Base-by-base conservation (phyloP, 1,140 invertebrate species). In the Zaprionus taronus region DNA sequence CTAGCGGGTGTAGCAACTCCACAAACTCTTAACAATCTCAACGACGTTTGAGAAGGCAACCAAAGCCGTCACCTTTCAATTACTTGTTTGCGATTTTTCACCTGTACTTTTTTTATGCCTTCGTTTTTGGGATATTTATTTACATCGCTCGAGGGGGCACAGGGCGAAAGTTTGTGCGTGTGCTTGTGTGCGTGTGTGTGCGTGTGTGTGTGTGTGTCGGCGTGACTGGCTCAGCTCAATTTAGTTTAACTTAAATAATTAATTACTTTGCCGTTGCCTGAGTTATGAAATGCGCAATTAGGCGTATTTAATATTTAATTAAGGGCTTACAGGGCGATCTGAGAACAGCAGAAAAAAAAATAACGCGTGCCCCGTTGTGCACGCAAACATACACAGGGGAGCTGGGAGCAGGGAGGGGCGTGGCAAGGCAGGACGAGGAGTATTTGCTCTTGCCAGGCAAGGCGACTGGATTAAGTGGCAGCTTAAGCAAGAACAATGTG, bases 251-350 rank as follows among this genome's bases (percentile, higher is more conserved):
- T 81, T 90, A 80, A 91, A 90, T 90, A 90, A 90, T 90, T 90
- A 90, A 90, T 91, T 80, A 90, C 70, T 67, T 47, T 90, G 81
- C 81, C 76, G 79, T 80, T 89, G 85, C 81, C 79, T 85, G 79
- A 90, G 85, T 89, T 89, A 89, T 89, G 85, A 89, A 89, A 89
- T 89, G 85, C 85, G 85, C 85, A 89, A 89, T 89, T 89, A 89
- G 85, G 72, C 76, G 79, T 77, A 81, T 90, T 89, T 89, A 89
- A 89, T 89, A 89, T 89, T 89, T 89, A 89, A 89, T 89, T 89
- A 89, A 85, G 86, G 84, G 81, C 81, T 81, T 80, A 84, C 79
- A 65, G 79, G 58, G 76, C 65, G 56, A 72, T 66, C 22, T 76
- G 66, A 12, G 28, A 68, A 41, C 22, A 62, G 12, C 65, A 72